A percentile compares a stretch with the other conserved stretches of the same genome.
Evolutionary conservation across 2,113 vertebrate genomes (phyloP).

Genomic region (Tor tambroides): DNA sequence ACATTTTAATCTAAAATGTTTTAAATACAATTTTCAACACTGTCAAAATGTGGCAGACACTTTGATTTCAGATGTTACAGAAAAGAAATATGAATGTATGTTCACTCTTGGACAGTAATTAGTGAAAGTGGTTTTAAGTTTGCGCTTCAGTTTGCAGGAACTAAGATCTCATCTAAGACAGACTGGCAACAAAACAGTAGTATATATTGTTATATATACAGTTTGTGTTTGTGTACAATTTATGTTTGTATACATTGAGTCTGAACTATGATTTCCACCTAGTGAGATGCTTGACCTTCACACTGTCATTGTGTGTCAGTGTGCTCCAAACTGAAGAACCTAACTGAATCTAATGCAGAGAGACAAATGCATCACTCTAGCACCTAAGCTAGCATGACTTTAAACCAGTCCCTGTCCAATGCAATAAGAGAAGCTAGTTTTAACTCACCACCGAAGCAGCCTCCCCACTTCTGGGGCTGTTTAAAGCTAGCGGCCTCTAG

Average conservation of each 20-base stretch:
- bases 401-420: constrained; percentile 66
- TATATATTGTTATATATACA: too few relatives aligned
- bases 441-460: constrained; percentile 45
- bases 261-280: constrained; percentile 60
- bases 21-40: background rate
- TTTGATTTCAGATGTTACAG: background rate
- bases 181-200: background rate
- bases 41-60: background rate
- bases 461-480: constrained; percentile 12
- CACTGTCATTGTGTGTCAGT: constrained; percentile 55
- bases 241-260: constrained; percentile 16
- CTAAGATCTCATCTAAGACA: background rate
- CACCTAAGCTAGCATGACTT: constrained; percentile 56
- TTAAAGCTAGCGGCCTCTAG: constrained; percentile 8
- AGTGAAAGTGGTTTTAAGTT: background rate
- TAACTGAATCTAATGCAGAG: constrained; percentile 59
- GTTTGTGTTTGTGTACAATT: background rate
- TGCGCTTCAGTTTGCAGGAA: background rate
- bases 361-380: constrained; percentile 62
- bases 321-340: constrained; percentile 57
- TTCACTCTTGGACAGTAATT: background rate
- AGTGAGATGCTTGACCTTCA: constrained; percentile 53
- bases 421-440: constrained; percentile 56
- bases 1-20: background rate
- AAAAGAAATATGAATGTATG: background rate